Evolutionary conservation across 2,113 vertebrate species (phyloP), one percentile per base, ranked within the genome.

Genomic region (Apeltes quadracus): DNA sequence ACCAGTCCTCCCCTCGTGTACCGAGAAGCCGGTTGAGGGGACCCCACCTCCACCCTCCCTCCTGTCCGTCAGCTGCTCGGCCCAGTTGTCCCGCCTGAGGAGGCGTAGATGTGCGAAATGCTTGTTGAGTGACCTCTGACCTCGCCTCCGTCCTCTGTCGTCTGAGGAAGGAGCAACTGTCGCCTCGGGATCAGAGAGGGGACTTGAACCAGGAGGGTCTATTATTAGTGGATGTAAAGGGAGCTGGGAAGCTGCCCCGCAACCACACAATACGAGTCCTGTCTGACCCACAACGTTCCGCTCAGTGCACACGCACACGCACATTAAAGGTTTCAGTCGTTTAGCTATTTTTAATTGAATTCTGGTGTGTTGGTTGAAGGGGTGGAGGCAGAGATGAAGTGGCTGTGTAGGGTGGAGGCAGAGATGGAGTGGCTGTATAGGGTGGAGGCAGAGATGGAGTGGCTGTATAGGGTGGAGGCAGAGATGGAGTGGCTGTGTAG

Each of bases 141-240:
- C 74, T 78, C 83, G 69, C 51, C 57, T 66, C 44, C 55, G 22
- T 44, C 57, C 3, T 48, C 75, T 76, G 61, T 70, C 61, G 15
- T 75, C 76, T 68, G 56, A 63, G 50, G 41, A 57, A 63, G 79
- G 61, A 75, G 76, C 88, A 88, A 72, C 86, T 87, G 88, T 65
- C 68, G 65, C 75, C 50, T 62, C 34, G 10, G 1, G 1, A 46
- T 29, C 59, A 23, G 27, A 77, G 61, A 1, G 0, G 27, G 9
- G 57, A 79, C 74, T 71, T 75, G 76, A 83, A 73, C 74, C 7
- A 44, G 27, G 39, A 72, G 4, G 3, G 2, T 36, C 59, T 87
- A 85, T 82, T 84, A 25, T 82, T 84, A 78, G 79, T 10, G 10
- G 5, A 64, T 0, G 68, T 72, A 0, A 36, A 5, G 4, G 63